Evolutionary conservation across 2,888 invertebrate species (phyloP), one percentile per base, ranked within the genome.

Genomic region (Pocota personata): DNA sequence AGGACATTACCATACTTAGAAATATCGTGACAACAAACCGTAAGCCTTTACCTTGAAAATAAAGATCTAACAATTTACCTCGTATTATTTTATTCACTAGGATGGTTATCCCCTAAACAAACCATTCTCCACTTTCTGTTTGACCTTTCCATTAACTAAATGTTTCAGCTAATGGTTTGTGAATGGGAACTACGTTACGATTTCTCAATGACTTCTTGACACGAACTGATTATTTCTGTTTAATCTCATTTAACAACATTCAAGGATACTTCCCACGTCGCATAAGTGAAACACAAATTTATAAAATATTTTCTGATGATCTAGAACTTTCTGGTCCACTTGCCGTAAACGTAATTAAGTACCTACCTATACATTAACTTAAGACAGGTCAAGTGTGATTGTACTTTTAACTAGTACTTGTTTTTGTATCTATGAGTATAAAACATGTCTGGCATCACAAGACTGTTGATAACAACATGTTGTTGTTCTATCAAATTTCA

Each of bases 151-250:
- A 24, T 21, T 14, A n/a, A 8, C 14, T 14, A 27, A 14, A 14
- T 67, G 12, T 57, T 71, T 71, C 46, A n/a, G n/a, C 35, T 5
- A 50, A 6, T 24, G 10, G 40, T 30, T 57, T 21, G 8, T 8
- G 12, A 50, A 48, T 58, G 35, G 14, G 24, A 19, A 30, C 16
- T 12, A 35, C 14, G n/a, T 32, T 52, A 37, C 14, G 12, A 40
- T 7, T 32, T 43, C 32, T 14, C 46, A 66, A 66, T 58, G 66
- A 58, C 67, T 40, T 27, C 35, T 76, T 67, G 76, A 67, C 76
- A 76, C 19, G 66, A 58, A 48, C 24, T 48, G 57, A 66, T 76
- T 67, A 76, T 35, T 40, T 35, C 43, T n/a, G n/a, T n/a, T n/a
- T 35, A 55, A 64, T 64, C 46, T 35, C 30, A 0, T 16, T 12